A percentile compares a stretch with the other conserved stretches of the same genome.
Conservation (phyloP, 2,113 vertebrate genomes). For the Protobothrops mucrosquamatus region DNA sequence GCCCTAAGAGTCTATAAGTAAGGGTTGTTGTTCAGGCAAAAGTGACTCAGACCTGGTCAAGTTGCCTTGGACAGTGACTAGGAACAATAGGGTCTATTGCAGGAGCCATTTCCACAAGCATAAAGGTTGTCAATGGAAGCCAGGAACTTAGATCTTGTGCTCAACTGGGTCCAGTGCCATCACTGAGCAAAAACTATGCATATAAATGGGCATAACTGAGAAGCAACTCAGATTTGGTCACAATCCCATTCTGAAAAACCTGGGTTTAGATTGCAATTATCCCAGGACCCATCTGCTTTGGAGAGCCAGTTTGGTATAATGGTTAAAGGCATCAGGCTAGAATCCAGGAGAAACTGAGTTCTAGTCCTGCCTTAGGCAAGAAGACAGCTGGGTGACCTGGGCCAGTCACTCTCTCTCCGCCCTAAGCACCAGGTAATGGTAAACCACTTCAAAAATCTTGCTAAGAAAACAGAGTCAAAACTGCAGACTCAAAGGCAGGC, state of each 20-base stretch:
- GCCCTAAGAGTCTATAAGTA: no score
- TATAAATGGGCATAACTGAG: neutral
- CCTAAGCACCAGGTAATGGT: neutral
- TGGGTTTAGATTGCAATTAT: neutral
- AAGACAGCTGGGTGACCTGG: neutral
- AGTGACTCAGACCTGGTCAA: no score
- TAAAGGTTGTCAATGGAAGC: no score
- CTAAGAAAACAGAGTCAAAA: neutral
- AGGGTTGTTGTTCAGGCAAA: no score
- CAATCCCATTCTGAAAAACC: neutral
- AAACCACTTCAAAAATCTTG: neutral
- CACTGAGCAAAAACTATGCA: no score
- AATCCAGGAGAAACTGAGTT: neutral
- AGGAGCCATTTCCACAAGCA: no score
- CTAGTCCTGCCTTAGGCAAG: neutral
- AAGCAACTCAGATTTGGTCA: neutral
- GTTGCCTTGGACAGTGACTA: no score
- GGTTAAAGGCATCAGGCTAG: neutral
- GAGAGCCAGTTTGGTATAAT: neutral
- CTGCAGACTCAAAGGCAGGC: neutral
- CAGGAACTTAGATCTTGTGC: no score
- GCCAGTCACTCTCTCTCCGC: neutral
- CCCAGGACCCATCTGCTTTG: neutral
- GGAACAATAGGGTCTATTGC: no score
- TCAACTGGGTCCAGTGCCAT: no score